These are phyloP conservation scores for Cherax destructor DNA, from an alignment of 1,140 invertebrate species.

Conservation along the genomic window DNA sequence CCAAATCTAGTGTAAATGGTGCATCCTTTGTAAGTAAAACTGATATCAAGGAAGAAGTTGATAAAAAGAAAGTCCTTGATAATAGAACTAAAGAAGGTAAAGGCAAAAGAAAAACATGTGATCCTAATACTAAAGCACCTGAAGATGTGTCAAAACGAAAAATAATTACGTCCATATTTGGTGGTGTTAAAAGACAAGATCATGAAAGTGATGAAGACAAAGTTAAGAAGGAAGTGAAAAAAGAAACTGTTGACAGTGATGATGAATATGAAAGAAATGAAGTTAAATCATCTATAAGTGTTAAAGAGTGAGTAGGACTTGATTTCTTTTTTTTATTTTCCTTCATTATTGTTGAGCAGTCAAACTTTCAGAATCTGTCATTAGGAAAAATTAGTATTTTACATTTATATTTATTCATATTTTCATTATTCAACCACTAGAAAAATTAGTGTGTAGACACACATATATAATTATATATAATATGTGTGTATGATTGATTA, in stretches of 20 bases:
- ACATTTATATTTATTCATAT: too few relatives aligned
- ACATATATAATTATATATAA: too few relatives aligned
- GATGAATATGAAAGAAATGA: constrained; percentile 20
- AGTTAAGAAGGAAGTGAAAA: constrained; percentile 49
- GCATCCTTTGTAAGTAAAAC: constrained; percentile 30
- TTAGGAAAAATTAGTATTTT: too few relatives aligned
- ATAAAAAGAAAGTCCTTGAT: constrained; percentile 55
- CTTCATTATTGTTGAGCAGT: too few relatives aligned
- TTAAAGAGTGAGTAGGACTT: constrained; percentile 41
- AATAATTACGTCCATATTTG: constrained; percentile 59
- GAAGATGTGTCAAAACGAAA: constrained; percentile 47
- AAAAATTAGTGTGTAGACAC: too few relatives aligned
- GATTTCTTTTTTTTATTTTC: neutral
- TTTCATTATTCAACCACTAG: too few relatives aligned
- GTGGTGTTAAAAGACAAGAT: constrained; percentile 33
- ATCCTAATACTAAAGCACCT: constrained; percentile 37
- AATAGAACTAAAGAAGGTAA: constrained; percentile 64
- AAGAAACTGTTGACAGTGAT: constrained; percentile 40
- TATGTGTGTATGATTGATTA: too few relatives aligned
- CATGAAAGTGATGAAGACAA: constrained; percentile 59
- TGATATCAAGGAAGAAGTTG: constrained; percentile 35
- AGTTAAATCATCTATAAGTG: constrained; percentile 4
- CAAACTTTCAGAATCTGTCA: too few relatives aligned
- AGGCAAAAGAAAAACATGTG: constrained; percentile 57
- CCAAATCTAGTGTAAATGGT: constrained; percentile 56